phyloP scores from a whole-genome alignment of 2,113 vertebrate species.

The Protobothrops flavoviridis region DNA sequence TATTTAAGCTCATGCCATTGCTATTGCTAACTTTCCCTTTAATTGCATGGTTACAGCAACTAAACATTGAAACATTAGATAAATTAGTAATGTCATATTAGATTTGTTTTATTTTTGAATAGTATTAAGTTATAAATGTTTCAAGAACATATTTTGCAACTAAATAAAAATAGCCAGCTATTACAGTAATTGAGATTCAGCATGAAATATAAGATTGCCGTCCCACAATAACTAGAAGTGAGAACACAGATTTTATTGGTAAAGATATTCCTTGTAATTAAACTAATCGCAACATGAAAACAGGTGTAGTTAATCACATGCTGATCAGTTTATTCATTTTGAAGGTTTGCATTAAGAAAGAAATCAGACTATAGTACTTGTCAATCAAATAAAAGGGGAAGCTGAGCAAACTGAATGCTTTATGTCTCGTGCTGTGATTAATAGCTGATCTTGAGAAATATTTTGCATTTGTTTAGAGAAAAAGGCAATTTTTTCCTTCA shows the following conservation, averaged over 20 bases:
- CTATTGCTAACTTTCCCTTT: not conserved
- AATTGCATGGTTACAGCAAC: not conserved
- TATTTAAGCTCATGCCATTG: not conserved
- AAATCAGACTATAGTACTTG: not conserved
- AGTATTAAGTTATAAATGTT: not conserved
- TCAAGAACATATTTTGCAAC: not conserved
- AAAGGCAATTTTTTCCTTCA: not conserved
- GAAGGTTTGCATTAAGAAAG: not conserved
- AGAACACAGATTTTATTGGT: not conserved
- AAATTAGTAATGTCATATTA: not conserved
- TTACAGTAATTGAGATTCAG: not conserved
- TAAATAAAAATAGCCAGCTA: not conserved
- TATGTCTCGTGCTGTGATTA: not conserved
- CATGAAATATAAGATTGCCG: not conserved
- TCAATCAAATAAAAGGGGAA: not conserved
- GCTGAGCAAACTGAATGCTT: not conserved
- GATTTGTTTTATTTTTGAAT: not conserved
- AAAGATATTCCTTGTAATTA: not conserved
- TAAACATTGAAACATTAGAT: not conserved
- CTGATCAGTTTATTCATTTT: not conserved
- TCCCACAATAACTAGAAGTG: not conserved
- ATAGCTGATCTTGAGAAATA: not conserved
- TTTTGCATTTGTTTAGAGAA: not conserved
- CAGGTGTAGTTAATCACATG: not conserved
- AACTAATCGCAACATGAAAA: not conserved